These are phyloP conservation scores for Channa maculata DNA, from an alignment of 2,113 vertebrate species.

Conservation along the genomic window DNA sequence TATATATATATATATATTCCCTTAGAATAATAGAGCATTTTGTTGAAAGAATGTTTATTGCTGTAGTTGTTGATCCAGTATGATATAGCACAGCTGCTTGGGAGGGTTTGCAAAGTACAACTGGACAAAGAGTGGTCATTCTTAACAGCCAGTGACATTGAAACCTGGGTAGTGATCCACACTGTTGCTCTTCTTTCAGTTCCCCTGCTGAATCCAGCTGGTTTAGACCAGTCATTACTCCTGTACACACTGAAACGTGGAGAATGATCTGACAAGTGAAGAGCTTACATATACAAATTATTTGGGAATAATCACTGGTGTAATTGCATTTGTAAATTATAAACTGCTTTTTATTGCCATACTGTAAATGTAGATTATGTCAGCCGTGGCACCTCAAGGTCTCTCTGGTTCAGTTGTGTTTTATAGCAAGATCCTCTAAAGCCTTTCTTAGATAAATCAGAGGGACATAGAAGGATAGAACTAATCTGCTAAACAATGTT, in stretches of 20 bases:
- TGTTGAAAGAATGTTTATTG: neutral
- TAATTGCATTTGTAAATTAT: neutral
- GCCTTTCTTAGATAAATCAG: no score
- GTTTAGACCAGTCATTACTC: conserved; percentile 28
- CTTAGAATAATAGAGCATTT: neutral
- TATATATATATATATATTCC: neutral
- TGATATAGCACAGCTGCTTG: neutral
- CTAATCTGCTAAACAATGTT: no score
- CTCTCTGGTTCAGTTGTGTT: neutral
- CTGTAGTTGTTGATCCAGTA: neutral
- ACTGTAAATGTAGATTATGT: neutral
- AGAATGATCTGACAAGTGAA: neutral
- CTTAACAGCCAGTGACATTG: conserved; percentile 55
- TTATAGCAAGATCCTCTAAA: neutral
- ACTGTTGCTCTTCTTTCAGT: conserved; percentile 66
- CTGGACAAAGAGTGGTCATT: conserved; percentile 52
- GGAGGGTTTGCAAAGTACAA: conserved; percentile 15
- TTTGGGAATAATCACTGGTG: neutral
- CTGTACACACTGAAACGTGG: conserved; percentile 41
- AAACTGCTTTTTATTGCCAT: neutral
- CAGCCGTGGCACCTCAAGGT: no score
- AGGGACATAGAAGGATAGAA: no score
- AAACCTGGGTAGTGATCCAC: conserved; percentile 70
- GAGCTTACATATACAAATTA: neutral
- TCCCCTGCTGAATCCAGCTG: conserved; percentile 35